These are phyloP conservation scores for Entomyzon cyanotis DNA, from an alignment of 2,113 vertebrate species.

Conservation along the genomic window DNA sequence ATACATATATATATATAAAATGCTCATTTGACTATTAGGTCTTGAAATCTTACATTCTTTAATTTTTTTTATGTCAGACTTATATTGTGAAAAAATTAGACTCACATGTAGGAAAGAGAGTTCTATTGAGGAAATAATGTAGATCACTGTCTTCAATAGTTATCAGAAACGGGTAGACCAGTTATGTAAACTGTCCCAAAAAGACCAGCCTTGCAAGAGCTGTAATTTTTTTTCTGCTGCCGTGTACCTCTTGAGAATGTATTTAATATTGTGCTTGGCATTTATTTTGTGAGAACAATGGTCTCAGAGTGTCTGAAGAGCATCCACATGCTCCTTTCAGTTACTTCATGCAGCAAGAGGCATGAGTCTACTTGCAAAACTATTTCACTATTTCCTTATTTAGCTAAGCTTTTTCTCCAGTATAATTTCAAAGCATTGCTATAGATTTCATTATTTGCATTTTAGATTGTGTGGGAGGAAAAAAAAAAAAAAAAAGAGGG, in stretches of 20 bases:
- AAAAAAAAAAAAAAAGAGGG: conserved; percentile 6
- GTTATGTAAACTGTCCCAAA: not conserved
- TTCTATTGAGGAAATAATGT: not conserved
- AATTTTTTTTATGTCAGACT: not conserved
- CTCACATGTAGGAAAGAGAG: not conserved
- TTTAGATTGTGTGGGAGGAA: conserved; percentile 49
- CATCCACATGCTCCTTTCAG: not conserved
- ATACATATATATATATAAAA: not conserved
- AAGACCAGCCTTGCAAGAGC: not conserved
- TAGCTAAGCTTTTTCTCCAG: not conserved
- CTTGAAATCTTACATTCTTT: not conserved
- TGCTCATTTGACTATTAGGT: not conserved
- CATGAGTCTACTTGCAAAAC: not conserved
- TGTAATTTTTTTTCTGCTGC: not conserved
- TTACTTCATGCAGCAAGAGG: not conserved
- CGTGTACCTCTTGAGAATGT: not conserved
- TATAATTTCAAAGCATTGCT: conserved; percentile 15
- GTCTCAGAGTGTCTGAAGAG: not conserved
- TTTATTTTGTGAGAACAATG: not conserved
- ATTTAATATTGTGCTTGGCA: not conserved
- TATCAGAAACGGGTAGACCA: not conserved
- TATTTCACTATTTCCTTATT: not conserved
- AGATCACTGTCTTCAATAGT: not conserved
- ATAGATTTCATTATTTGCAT: conserved; percentile 61
- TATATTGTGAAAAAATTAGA: not conserved